These are phyloP conservation scores for Sycon ciliatum DNA, from an alignment of 37 sponge, comb jelly and placozoan species.

Conservation along the genomic window DNA sequence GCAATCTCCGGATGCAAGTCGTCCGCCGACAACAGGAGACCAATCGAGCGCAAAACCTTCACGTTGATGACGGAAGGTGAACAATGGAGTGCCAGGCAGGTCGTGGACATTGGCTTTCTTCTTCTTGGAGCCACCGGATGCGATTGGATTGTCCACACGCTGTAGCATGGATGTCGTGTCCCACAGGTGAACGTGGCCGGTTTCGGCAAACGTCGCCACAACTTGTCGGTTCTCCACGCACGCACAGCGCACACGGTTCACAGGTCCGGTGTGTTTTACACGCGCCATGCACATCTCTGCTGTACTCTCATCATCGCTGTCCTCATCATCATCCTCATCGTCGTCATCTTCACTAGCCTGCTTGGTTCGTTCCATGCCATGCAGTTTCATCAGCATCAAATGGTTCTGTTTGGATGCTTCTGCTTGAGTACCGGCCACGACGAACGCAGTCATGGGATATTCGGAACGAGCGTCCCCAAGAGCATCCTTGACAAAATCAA, in stretches of 20 bases:
- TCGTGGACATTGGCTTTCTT: no score
- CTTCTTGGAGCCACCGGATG: neutral
- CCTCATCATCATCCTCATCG: conserved; percentile 31
- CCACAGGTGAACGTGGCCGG: no score
- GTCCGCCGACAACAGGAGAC: conserved; percentile 71
- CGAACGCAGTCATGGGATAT: conserved; percentile 80
- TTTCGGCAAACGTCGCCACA: no score
- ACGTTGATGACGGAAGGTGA: conserved; percentile 18
- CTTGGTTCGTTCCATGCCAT: conserved; percentile 41
- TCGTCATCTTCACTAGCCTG: conserved; percentile 39
- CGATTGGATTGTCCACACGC: neutral
- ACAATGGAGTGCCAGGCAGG: neutral
- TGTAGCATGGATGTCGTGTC: no score
- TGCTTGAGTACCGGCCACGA: conserved; percentile 85
- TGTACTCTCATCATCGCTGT: conserved; percentile 39
- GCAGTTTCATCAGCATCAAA: conserved; percentile 77
- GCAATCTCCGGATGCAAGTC: conserved; percentile 85
- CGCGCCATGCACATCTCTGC: neutral
- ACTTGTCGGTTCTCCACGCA: no score
- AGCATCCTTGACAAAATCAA: conserved; percentile 76
- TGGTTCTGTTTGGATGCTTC: conserved; percentile 43
- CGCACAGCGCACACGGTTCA: neutral
- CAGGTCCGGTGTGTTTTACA: neutral
- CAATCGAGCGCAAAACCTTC: conserved; percentile 95
- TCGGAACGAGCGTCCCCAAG: conserved; percentile 44